Percentiles rank a stretch among this genome's conserved stretches.
These are phyloP conservation scores for Plectropomus leopardus DNA, from an alignment of 2,113 vertebrate species.

Conservation along the genomic window DNA sequence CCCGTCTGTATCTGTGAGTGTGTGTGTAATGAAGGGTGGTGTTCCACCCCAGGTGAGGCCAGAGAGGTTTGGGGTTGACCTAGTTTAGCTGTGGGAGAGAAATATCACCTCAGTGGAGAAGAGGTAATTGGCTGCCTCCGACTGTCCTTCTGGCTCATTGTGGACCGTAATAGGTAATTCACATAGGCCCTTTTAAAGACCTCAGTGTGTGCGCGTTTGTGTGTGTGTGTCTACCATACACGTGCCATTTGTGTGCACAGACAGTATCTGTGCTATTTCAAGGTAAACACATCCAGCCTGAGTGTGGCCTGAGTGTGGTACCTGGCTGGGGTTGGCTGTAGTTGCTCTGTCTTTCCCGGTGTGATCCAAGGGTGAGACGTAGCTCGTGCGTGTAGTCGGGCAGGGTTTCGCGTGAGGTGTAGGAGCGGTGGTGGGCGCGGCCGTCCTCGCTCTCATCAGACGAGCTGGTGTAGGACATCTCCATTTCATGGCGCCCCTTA, in stretches of 20 bases:
- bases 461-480: slow-evolving; percentile 96
- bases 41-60: slow-evolving; percentile 79
- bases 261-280: slow-evolving; percentile 17
- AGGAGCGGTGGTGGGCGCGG: slow-evolving; percentile 91
- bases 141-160: slow-evolving; percentile 82
- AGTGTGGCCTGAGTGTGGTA: slow-evolving; percentile 65
- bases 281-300: slow-evolving; percentile 9
- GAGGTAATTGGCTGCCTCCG: slow-evolving; percentile 82
- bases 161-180: slow-evolving; percentile 80
- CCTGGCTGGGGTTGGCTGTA: slow-evolving; percentile 92
- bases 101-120: slow-evolving; percentile 79
- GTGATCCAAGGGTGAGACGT: slow-evolving; percentile 92
- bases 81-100: slow-evolving; percentile 83
- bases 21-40: slow-evolving; percentile 74
- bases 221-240: slow-evolving; percentile 5
- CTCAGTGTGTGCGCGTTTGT: slow-evolving; percentile 26
- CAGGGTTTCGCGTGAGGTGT: slow-evolving; percentile 95
- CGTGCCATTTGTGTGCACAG: slow-evolving; percentile 22
- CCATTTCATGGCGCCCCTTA: slow-evolving; percentile 96
- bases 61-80: slow-evolving; percentile 81
- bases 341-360: slow-evolving; percentile 90
- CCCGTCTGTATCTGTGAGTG: slow-evolving; percentile 49
- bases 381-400: slow-evolving; percentile 95
- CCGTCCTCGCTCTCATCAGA: slow-evolving; percentile 97
- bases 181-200: slow-evolving; percentile 78